Evolutionary conservation across 2,888 invertebrate species (phyloP), one percentile per base, ranked within the genome.

Genomic region (Agonopterix subpropinquella): DNA sequence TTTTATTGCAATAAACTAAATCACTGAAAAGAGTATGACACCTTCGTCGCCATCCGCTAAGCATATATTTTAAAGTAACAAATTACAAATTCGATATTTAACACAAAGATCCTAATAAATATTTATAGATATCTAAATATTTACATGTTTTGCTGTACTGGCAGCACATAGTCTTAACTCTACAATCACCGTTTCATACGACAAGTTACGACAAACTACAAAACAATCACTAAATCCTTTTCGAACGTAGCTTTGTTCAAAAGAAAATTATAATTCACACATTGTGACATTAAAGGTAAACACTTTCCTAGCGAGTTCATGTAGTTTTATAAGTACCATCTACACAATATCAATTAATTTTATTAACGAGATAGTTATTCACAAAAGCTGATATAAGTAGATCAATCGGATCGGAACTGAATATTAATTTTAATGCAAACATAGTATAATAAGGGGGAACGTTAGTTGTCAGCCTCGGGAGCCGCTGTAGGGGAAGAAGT

Each of bases 1-100:
- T 81, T 83, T 83, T 76, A 77, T 79, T 81, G 73, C 73, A 75
- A 75, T 77, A 62, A 83, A 82, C 74, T 80, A 82, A 84, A 83
- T 80, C 77, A 82, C 83, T 82, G 78, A 78, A 74, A 70, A 77
- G 68, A 75, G 73, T 77, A 76, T 72, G 77, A 77, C 71, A 69
- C 73, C 67, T 73, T 69, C 73, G 69, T 68, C 70, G 67, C 67
- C 68, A 63, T 69, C 64, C 67, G 63, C 67, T 68, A 80, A 75
- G 77, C 78, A 76, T 66, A 74, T n/a, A n/a, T n/a, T 48, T 68
- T 68, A 75, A 75, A 76, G 61, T 73, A 77, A 78, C 73, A 77
- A 70, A 67, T 65, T 63, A 66, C 59, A 66, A 72, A 71, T 67
- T 71, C 62, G 57, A 67, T 58, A 61, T 47, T 70, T 76, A 79